Base-by-base conservation (phyloP, 2,797 vertebrate genomes). In the Argentina silus region DNA sequence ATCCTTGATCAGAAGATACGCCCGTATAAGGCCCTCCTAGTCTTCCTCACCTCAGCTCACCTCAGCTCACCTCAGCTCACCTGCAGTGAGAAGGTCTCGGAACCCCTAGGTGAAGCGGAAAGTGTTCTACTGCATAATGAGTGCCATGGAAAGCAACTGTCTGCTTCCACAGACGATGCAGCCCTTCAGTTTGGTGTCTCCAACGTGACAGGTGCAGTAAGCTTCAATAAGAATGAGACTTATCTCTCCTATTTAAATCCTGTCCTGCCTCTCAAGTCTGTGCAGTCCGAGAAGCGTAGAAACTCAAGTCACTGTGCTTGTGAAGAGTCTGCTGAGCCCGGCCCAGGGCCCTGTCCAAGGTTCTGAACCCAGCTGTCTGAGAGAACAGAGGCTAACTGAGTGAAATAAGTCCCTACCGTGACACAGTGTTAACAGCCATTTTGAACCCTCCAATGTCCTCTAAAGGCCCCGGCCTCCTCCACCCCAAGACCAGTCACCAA, bases 241-340 rank as follows among this genome's bases (percentile, higher is more conserved):
- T 85, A 78, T 87, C 79, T 78, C 53, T 43, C 21, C 36, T 62
- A 19, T 83, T 72, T 61, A 81, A 85, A 85, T 82, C 21, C 21
- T 11, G 15, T 47, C 10, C 7, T 1, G 0, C 23, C 66, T 76
- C 85, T 80, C 69, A 85, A 75, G 70, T 60, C 70, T 70, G 56
- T 48, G 12, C 27, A 51, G 56, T 62, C n/a, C n/a, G n/a, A n/a
- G 11, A 59, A 60, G 21, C 11, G 27, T 60, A 27, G 57, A 23
- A 23, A 17, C 11, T 23, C 55, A 27, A 11, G 17, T 3, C 21
- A 59, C 27, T 1, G 19, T 27, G 57, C 5, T 60, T 21, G 23
- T 60, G 10, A 23, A 23, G 57, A 11, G 10, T 60, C 56, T 11
- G 19, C 36, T 62, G 27, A 70, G 47, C 63, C n/a, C 45, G 72